Evolutionary conservation across 1,140 invertebrate genomes (phyloP).

Genomic region (Pantala flavescens): DNA sequence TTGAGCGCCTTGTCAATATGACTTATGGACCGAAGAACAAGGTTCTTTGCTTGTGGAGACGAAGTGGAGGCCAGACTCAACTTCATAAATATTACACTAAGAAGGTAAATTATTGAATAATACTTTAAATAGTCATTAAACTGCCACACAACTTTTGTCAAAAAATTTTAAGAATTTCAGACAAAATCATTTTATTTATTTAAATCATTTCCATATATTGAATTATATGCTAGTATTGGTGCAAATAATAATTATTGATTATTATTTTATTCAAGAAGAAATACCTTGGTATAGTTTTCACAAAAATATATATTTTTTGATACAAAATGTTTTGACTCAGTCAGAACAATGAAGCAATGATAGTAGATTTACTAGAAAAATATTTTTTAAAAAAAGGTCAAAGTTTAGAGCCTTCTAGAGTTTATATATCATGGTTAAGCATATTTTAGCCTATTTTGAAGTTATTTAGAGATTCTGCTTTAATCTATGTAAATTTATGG

Average conservation of each 20-base stretch:
- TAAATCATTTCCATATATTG: not conserved
- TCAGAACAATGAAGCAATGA: too few species aligned
- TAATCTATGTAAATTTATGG: too few species aligned
- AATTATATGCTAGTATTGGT: conserved; percentile 12
- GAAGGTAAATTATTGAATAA: conserved; percentile 62
- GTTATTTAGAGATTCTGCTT: too few species aligned
- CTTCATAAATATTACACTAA: conserved; percentile 98
- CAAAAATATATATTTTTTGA: too few species aligned
- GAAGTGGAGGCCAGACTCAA: conserved; percentile 81
- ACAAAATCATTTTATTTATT: not conserved
- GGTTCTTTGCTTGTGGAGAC: conserved; percentile 90
- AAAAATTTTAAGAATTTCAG: conserved; percentile 16
- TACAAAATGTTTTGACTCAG: too few species aligned
- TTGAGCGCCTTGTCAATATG: conserved; percentile 97
- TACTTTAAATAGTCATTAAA: conserved; percentile 12
- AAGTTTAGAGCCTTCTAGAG: too few species aligned
- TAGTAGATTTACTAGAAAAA: too few species aligned
- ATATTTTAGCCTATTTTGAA: too few species aligned
- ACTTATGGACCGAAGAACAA: conserved; percentile 98
- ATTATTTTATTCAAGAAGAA: not conserved
- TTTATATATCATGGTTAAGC: too few species aligned
- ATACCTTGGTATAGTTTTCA: too few species aligned
- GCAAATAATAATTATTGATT: conserved; percentile 17
- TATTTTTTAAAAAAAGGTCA: too few species aligned
- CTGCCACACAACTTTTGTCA: not conserved